phyloP scores from a whole-genome alignment of 2,797 vertebrate species.

The Phataginus tricuspis region DNA sequence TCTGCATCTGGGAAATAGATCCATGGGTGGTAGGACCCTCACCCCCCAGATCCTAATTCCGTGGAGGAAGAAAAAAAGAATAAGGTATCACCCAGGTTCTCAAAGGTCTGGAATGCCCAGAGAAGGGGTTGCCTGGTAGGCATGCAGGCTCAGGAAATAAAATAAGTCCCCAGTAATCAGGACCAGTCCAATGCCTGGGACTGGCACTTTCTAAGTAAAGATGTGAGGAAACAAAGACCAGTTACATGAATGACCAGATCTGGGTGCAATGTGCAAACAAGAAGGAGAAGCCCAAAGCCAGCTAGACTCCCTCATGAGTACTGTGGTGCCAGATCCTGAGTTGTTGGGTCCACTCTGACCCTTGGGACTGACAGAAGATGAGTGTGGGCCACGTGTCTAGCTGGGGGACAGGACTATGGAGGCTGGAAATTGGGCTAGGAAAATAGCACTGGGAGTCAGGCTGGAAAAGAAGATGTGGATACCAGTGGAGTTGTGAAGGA shows the following conservation, averaged over 20 bases:
- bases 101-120: background rate
- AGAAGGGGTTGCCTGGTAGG: background rate
- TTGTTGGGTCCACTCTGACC: too few species aligned
- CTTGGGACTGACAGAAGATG: background rate
- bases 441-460: background rate
- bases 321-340: fast-evolving
- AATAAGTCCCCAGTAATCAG: background rate
- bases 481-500: background rate
- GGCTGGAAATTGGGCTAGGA: background rate
- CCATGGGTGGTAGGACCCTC: background rate
- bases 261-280: background rate
- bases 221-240: background rate
- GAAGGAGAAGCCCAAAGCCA: background rate
- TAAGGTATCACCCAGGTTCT: background rate
- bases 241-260: background rate
- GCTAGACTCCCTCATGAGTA: fast-evolving
- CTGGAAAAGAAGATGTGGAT: background rate
- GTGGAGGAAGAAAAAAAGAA: background rate
- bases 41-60: background rate
- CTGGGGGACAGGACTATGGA: background rate
- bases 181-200: background rate
- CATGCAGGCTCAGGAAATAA: background rate
- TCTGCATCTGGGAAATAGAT: background rate
- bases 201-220: background rate
- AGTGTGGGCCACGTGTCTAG: background rate